These are phyloP conservation scores for Linnaemya tessellans DNA, from an alignment of 2,888 invertebrate genomes.

Conservation along the genomic window DNA sequence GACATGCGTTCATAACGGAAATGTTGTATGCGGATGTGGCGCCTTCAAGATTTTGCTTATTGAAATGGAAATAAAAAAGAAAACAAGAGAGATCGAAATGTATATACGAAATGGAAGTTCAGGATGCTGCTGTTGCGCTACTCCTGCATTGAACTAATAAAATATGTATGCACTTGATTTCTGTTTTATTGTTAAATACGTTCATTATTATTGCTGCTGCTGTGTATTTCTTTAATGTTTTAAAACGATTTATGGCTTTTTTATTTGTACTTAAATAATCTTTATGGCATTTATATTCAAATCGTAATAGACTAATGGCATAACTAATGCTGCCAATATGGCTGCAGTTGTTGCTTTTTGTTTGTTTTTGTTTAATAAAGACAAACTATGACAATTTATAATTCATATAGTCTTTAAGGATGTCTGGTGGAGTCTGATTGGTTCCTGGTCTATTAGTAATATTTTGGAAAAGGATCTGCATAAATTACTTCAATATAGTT, in stretches of 20 bases:
- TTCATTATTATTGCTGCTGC: slow-evolving; percentile 44
- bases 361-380: not conserved
- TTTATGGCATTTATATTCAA: slow-evolving; percentile 51
- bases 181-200: slow-evolving; percentile 51
- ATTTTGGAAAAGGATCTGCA: too few relatives aligned
- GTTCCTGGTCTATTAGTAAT: too few relatives aligned
- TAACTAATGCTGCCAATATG: slow-evolving; percentile 20
- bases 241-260: slow-evolving; percentile 37
- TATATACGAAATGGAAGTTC: not conserved
- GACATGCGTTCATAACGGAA: slow-evolving; percentile 71
- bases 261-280: slow-evolving; percentile 34
- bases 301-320: slow-evolving; percentile 34
- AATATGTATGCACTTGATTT: slow-evolving; percentile 68
- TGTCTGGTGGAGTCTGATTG: too few relatives aligned
- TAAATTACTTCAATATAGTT: too few relatives aligned
- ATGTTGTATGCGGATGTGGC: slow-evolving; percentile 70
- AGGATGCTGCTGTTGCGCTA: slow-evolving; percentile 16
- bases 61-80: slow-evolving; percentile 50
- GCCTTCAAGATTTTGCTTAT: slow-evolving; percentile 69
- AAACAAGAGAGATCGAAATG: not conserved
- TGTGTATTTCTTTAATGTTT: slow-evolving; percentile 31
- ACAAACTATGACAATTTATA: not conserved
- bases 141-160: slow-evolving; percentile 59
- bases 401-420: too few relatives aligned
- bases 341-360: not conserved